phyloP scores from a whole-genome alignment of 2,113 vertebrate genomes.

The Tretioscincus oriximinensis region DNA sequence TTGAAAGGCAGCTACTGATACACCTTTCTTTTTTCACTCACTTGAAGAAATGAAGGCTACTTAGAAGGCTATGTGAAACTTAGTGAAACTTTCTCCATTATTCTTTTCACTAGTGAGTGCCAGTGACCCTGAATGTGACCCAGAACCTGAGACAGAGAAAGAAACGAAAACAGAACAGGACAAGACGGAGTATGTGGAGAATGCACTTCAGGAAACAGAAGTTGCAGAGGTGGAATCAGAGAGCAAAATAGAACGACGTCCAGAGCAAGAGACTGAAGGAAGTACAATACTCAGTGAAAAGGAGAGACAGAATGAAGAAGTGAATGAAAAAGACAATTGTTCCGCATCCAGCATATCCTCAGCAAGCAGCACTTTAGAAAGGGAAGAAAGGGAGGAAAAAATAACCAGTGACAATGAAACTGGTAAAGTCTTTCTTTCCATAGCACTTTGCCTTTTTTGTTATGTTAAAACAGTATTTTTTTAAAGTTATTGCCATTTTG shows the following conservation, averaged over 20 bases:
- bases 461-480: conserved; percentile 26
- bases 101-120: conserved; percentile 74
- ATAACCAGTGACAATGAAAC: conserved; percentile 80
- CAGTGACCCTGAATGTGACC: conserved; percentile 65
- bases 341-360: conserved; percentile 98
- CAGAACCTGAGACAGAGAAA: conserved; percentile 66
- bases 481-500: neutral
- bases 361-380: conserved; percentile 95
- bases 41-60: conserved; percentile 17
- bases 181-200: conserved; percentile 62
- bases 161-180: conserved; percentile 57
- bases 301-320: conserved; percentile 93
- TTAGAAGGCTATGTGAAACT: neutral
- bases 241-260: conserved; percentile 73
- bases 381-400: conserved; percentile 92
- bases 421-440: conserved; percentile 74
- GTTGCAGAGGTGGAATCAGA: conserved; percentile 61
- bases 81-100: conserved; percentile 65
- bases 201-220: conserved; percentile 62
- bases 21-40: accelerated
- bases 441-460: conserved; percentile 38
- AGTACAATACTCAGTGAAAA: conserved; percentile 88
- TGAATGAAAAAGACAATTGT: conserved; percentile 98
- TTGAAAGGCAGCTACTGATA: neutral
- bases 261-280: conserved; percentile 83